Base-by-base conservation (phyloP, 2,888 invertebrate genomes). In the Pandemis corylana region DNA sequence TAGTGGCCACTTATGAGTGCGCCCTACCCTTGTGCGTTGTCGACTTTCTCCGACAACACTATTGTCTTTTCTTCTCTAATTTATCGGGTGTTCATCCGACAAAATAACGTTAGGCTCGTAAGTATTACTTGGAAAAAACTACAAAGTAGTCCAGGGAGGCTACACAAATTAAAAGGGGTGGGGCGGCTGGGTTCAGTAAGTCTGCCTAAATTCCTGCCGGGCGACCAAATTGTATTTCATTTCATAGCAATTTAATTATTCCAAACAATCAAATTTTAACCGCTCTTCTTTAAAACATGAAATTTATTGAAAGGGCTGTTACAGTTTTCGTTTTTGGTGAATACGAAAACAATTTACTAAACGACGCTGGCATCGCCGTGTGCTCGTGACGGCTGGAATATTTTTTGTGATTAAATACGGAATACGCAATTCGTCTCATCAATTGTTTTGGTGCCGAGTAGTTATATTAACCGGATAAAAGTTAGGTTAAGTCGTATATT, bases 1-100 rank as follows among this genome's bases (percentile, higher is more conserved):
- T 90, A 90, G 90, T 89, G 84, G 86, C 87, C 89, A 89, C 90
- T 91, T 89, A 89, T 87, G 88, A 86, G 84, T 81, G 79, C 80
- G 82, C 66, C 70, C 75, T 62, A 74, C 75, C 71, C 75, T 75
- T 71, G 46, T 71, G 67, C 75, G 51, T 42, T 66, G 65, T 70
- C 75, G 70, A 75, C 75, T 75, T 70, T 71, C 62, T 62, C 71
- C 63, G 66, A 71, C 62, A 61, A 62, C 53, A 62, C 74, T 56
- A 75, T 75, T 71, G 75, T 75, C 75, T 75, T 75, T 71, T 67
- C 71, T 75, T 5, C 44, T 74, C 67, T 75, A 75, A 75, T 75
- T 71, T 75, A 75, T 75, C 61, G 67, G 70, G 53, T 67, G 70
- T 71, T 75, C 67, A 71, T 67, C 63, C 66, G 74, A 66, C 53